Percentiles rank a stretch among this genome's conserved stretches.
Conservation (phyloP, 2,113 vertebrate genomes). For the Semicossyphus pulcher region DNA sequence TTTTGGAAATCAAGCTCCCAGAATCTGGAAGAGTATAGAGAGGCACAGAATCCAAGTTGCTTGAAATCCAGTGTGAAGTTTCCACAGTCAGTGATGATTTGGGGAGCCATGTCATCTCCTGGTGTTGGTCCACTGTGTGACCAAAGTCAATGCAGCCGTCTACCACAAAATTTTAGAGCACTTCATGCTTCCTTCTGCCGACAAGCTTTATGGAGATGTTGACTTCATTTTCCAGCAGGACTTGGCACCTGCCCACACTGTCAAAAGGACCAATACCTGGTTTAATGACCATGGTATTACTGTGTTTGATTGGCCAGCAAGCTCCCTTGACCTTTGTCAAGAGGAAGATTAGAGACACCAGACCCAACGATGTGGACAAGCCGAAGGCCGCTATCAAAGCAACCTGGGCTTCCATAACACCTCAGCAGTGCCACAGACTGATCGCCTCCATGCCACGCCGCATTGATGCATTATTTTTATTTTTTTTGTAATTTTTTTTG, state of each 20-base stretch:
- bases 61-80: too few relatives aligned
- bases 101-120: not conserved
- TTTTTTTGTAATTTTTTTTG: too few relatives aligned
- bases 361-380: too few relatives aligned
- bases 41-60: constrained; percentile 11
- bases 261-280: not conserved
- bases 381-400: too few relatives aligned
- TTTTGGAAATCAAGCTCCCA: constrained; percentile 18
- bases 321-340: not conserved
- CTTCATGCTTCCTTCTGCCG: not conserved
- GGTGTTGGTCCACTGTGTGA: not conserved
- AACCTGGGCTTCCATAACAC: too few relatives aligned
- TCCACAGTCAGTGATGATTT: constrained; percentile 26
- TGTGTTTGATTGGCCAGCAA: not conserved
- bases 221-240: too few relatives aligned
- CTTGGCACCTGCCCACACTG: too few relatives aligned
- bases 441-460: too few relatives aligned
- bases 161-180: constrained; percentile 9
- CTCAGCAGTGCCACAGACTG: too few relatives aligned
- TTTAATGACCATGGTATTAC: not conserved
- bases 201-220: not conserved
- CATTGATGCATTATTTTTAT: too few relatives aligned
- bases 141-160: too few relatives aligned
- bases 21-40: constrained; percentile 16
- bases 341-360: too few relatives aligned